Percentiles rank a stretch among this genome's conserved stretches.
These are phyloP conservation scores for Papilio demoleus DNA, from an alignment of 2,888 invertebrate species.

Conservation along the genomic window DNA sequence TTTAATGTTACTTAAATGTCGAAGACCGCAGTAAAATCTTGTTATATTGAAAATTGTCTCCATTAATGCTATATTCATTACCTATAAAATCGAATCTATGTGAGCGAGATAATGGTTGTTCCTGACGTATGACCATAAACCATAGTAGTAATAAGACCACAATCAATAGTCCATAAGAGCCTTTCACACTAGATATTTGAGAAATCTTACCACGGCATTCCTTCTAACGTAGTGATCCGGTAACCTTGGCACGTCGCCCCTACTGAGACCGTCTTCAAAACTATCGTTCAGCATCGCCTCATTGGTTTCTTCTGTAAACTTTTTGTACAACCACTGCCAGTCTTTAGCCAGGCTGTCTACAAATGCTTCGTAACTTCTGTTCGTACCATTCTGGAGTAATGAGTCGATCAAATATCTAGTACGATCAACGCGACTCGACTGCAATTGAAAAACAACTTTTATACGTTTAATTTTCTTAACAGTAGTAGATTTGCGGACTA, in stretches of 20 bases:
- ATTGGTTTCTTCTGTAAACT: conserved; percentile 67
- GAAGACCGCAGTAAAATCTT: background rate
- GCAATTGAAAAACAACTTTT: background rate
- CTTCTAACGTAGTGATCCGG: conserved; percentile 82
- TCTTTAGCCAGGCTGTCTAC: conserved; percentile 80
- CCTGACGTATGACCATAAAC: too few species aligned
- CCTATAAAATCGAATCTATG: too few species aligned
- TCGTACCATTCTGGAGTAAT: conserved; percentile 68
- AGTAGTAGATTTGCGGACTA: background rate
- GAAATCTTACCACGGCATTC: conserved; percentile 70
- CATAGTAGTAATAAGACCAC: too few species aligned
- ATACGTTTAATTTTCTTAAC: background rate
- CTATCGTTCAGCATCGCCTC: conserved; percentile 67
- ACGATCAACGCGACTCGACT: conserved; percentile 69
- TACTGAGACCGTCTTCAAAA: conserved; percentile 78
- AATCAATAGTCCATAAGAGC: background rate
- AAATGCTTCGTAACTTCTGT: conserved; percentile 80
- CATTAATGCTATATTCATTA: background rate
- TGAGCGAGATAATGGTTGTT: too few species aligned
- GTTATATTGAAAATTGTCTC: background rate
- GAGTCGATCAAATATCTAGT: conserved; percentile 69
- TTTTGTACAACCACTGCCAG: conserved; percentile 83
- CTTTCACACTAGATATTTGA: background rate
- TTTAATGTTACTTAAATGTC: too few species aligned
- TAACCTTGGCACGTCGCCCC: conserved; percentile 83